A percentile compares a stretch with the other conserved stretches of the same genome.
phyloP scores from a whole-genome alignment of 1,140 invertebrate genomes.

The Micrasema minimum region DNA sequence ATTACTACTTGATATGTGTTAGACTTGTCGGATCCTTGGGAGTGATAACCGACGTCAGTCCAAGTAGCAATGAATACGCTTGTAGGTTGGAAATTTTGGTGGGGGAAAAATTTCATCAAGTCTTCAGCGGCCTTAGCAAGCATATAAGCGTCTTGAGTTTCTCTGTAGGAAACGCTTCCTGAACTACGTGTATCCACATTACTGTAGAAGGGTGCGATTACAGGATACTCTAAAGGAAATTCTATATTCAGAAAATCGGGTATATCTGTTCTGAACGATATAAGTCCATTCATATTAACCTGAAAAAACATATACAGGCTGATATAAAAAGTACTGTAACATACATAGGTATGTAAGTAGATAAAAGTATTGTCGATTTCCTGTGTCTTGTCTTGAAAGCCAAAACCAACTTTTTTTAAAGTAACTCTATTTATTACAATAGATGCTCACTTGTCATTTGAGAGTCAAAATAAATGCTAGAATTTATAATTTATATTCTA shows the following conservation, averaged over 20 bases:
- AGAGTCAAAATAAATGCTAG: too few species aligned
- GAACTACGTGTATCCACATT: slow-evolving; percentile 85
- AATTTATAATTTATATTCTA: too few species aligned
- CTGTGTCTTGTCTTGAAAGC: too few species aligned
- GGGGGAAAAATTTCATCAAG: slow-evolving; percentile 77
- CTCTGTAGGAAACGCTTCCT: slow-evolving; percentile 83
- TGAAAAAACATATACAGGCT: slow-evolving; percentile 67
- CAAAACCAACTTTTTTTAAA: too few species aligned
- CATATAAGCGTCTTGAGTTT: slow-evolving; percentile 74
- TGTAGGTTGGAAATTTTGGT: slow-evolving; percentile 71
- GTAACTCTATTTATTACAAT: too few species aligned
- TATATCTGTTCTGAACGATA: slow-evolving; percentile 90
- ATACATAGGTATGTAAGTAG: too few species aligned
- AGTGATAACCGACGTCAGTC: slow-evolving; percentile 73
- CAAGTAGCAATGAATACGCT: slow-evolving; percentile 81
- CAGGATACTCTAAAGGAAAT: slow-evolving; percentile 90
- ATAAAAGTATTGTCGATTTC: too few species aligned
- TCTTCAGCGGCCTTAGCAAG: slow-evolving; percentile 74
- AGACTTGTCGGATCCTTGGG: slow-evolving; percentile 63
- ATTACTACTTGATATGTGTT: slow-evolving; percentile 86
- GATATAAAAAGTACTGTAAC: too few species aligned
- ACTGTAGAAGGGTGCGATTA: slow-evolving; percentile 90
- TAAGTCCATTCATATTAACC: slow-evolving; percentile 91
- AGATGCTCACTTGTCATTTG: too few species aligned
- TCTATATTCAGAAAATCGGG: slow-evolving; percentile 86